Evolutionary conservation across 2,888 invertebrate genomes (phyloP), one percentile per base, ranked within the genome.

Genomic region (Brachypterus glaber): DNA sequence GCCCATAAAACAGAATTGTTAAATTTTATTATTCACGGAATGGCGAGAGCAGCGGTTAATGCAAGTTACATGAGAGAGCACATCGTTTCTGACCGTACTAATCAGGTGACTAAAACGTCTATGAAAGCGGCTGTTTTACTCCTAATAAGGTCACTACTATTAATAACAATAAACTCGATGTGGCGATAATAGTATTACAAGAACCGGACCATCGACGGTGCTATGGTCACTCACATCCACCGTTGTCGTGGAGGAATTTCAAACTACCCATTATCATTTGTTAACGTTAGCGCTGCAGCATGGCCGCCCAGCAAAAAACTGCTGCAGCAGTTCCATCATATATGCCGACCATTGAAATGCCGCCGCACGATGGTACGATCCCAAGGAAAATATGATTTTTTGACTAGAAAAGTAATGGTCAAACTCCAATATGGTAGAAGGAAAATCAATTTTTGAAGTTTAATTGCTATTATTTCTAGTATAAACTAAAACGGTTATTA

Each of bases 141-240:
- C 63, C 63, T 42, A 63, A 63, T 64, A 64, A 58, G 64, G 64
- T 44, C 53, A 53, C 59, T 57, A 61, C 66, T 64, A 64, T 66
- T 66, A 64, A 64, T 64, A 66, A 64, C 64, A 66, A 66, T 66
- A 66, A 66, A 66, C 62, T 62, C 57, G 62, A 64, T 63, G 64
- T 66, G 64, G 61, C 62, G 63, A 64, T 66, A 66, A 66, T 66
- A 62, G 65, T 62, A 58, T 57, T 60, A 52, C 58, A 59, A 62
- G 61, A 62, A 61, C 55, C 53, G 55, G 59, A 57, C 53, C 52
- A 48, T 50, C 48, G 52, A 48, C 45, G 49, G 43, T 44, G 41
- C 40, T 46, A 44, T 45, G 49, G 44, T 44, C 40, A 41, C 45
- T 39, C 40, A 21, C 27, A 11, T 4, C 27, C n/a, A n/a, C n/a